A percentile compares a stretch with the other conserved stretches of the same genome.
phyloP scores from a whole-genome alignment of 2,113 vertebrate genomes.

The Aptenodytes forsteri region DNA sequence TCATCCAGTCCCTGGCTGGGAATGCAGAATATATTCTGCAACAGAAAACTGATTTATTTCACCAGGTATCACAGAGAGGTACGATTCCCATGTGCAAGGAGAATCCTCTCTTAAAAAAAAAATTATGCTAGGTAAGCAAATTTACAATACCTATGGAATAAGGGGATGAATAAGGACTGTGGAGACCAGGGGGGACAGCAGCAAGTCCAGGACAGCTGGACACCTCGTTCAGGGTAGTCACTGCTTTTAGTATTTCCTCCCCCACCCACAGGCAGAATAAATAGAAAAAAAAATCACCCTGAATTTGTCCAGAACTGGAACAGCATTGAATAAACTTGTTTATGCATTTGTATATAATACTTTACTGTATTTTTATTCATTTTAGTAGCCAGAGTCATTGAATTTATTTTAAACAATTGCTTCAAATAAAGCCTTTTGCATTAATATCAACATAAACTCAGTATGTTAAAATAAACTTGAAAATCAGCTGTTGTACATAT shows the following conservation, averaged over 20 bases:
- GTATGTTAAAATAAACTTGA: slow-evolving; percentile 13
- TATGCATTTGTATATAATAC: neutral
- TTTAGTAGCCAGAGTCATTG: neutral
- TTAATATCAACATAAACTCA: neutral
- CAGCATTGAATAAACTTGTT: neutral
- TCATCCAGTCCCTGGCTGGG: neutral
- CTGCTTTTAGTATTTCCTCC: too few species aligned
- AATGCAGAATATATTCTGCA: neutral
- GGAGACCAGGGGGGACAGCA: neutral
- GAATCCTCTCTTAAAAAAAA: neutral
- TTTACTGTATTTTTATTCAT: neutral
- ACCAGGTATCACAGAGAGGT: neutral
- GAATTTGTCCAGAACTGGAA: neutral
- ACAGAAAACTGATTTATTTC: neutral
- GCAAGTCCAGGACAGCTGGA: neutral
- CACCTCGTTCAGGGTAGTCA: neutral
- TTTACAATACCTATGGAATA: neutral
- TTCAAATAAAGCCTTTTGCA: neutral
- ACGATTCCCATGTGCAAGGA: neutral
- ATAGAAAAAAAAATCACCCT: neutral
- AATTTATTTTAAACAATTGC: neutral
- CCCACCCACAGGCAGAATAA: neutral
- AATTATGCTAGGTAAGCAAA: neutral
- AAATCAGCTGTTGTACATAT: slow-evolving; percentile 17
- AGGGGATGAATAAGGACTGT: neutral